A percentile compares a stretch with the other conserved stretches of the same genome.
Conservation (phyloP, 2,113 vertebrate species). For the Connochaetes taurinus region DNA sequence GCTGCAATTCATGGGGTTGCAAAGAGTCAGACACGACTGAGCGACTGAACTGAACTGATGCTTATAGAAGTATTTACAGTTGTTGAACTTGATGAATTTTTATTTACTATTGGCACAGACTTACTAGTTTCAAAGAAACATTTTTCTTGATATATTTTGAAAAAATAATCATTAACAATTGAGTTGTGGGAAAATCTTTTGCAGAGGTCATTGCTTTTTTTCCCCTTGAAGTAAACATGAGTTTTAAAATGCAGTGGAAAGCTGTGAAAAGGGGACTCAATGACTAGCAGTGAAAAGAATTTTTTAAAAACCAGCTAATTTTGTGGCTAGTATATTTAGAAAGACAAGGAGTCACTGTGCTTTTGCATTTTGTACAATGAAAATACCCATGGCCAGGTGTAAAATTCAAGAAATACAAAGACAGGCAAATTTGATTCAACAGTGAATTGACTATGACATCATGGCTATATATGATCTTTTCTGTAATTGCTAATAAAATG, state of each 20-base stretch:
- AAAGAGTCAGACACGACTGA: no score
- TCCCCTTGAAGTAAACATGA: not conserved
- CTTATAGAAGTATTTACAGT: not conserved
- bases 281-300: not conserved
- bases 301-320: not conserved
- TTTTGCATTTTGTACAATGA: not conserved
- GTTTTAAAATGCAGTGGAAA: not conserved
- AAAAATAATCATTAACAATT: constrained; percentile 9
- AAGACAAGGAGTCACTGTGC: not conserved
- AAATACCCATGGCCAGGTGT: not conserved
- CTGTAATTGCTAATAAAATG: not conserved
- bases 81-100: constrained; percentile 10
- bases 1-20: rapidly evolving
- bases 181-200: not conserved
- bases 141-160: not conserved
- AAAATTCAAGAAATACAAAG: not conserved
- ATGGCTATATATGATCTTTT: not conserved
- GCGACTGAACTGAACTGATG: no score
- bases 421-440: not conserved
- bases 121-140: constrained; percentile 34
- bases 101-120: constrained; percentile 10
- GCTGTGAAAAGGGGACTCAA: not conserved
- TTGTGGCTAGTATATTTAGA: not conserved
- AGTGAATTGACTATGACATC: not conserved
- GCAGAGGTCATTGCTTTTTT: not conserved